Evolutionary conservation across 1,140 invertebrate genomes (phyloP).

Genomic region (Meteorus sp.): DNA sequence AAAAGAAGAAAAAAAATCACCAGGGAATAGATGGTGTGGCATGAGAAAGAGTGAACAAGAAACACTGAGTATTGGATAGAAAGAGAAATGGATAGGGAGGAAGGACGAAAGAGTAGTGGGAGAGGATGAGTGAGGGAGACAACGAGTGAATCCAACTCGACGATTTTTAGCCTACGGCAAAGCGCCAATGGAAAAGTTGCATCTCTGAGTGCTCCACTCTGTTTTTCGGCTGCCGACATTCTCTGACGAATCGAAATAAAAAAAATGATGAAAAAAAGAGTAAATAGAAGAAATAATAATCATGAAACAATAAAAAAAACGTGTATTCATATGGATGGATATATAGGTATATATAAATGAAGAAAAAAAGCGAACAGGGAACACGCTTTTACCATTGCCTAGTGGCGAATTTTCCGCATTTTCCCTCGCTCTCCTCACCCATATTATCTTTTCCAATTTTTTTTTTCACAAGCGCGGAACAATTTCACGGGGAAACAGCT

Average conservation of each 20-base stretch:
- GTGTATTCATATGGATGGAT: neutral
- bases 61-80: neutral
- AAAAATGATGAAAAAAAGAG: slow-evolving; percentile 24
- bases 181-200: slow-evolving; percentile 56
- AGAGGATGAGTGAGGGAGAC: no score
- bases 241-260: slow-evolving; percentile 32
- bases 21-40: neutral
- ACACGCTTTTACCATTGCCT: slow-evolving; percentile 23
- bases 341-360: neutral
- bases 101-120: slow-evolving; percentile 1
- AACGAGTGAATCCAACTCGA: slow-evolving; percentile 40
- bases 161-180: slow-evolving; percentile 53
- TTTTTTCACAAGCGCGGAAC: slow-evolving; percentile 19
- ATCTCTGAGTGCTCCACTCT: slow-evolving; percentile 51
- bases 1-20: neutral
- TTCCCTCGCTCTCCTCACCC: no score
- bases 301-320: neutral
- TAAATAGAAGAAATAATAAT: slow-evolving; percentile 3
- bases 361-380: slow-evolving; percentile 11
- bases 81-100: neutral
- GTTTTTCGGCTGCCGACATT: slow-evolving; percentile 45
- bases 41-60: neutral
- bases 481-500: slow-evolving; percentile 25
- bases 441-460: no score
- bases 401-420: slow-evolving; percentile 9